Base-by-base conservation (phyloP, 2,888 invertebrate species). In the Kryphioiulus occultus region DNA sequence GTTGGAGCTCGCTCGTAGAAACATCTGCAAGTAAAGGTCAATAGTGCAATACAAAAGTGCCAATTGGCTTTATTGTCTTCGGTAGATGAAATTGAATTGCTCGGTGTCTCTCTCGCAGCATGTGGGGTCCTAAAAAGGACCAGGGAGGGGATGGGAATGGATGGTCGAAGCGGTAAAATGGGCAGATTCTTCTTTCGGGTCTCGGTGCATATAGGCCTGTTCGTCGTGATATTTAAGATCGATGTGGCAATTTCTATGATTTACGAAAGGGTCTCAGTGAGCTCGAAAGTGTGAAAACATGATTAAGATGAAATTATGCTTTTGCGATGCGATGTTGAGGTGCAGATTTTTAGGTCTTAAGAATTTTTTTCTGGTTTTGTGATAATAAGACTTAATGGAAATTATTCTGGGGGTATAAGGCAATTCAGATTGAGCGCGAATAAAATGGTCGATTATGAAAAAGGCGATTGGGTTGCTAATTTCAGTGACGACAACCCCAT, bases 81-180 rank as follows among this genome's bases (percentile, higher is more conserved):
- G 5, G 9, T 39, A 9, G 5, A 68, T 22, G 10, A 68, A 68
- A 68, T 15, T 0, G 32, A 84, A 59, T 39, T 39, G 84, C 84
- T 84, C 15, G 26, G 44, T 53, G 47, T 87, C 87, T 87, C 59
- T 85, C 35, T 87, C 87, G 30, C 59, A 88, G 26, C 22, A 26
- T 88, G 85, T 86, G 5, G 68, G 91, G 90, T 90, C 91, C 91
- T 91, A 87, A 91, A 91, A 89, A 90, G 91, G 90, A 90, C 91
- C 91, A 91, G 89, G 88, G 68, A 86, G 39, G 83, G 88, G 44
- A 35, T 30, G 59, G 85, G 32, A 83, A 44, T 42, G 86, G 88
- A 59, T 30, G 26, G 35, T 42, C 30, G 30, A 44, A 84, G 42
- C n/a, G 84, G 87, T 39, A 26, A 87, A 30, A n/a, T 19, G 42